Base-by-base conservation (phyloP, 1,140 invertebrate genomes). In the Zaprionus davidi region DNA sequence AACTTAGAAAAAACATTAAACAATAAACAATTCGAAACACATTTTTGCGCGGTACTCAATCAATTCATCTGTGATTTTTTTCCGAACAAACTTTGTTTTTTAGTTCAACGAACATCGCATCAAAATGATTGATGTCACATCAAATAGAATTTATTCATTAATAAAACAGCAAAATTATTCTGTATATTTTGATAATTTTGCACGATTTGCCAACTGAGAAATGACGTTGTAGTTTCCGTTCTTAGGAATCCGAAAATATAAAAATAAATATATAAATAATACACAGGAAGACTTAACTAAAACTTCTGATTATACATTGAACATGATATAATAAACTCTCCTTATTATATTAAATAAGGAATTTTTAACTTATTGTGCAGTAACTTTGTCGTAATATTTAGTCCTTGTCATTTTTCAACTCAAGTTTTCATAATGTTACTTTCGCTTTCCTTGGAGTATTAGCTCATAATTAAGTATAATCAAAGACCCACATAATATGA, bases 101-200 rank as follows among this genome's bases (percentile, higher is more conserved):
- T 15, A 38, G 15, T 53, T 31, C n/a, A 15, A 22, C 65, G 41
- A 51, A 56, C 17, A 57, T 58, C 31, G 26, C 53, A 59, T 38
- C 59, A 58, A 41, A 57, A 71, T 75, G 72, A 75, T 71, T 64
- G 67, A 71, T 75, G 72, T 75, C 72, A 70, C 55, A 26, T 57
- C 34, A 58, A 28, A 38, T 36, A 13, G n/a, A 56, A 57, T 60
- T 62, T 62, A 24, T 38, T 71, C 28, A 58, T 73, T 68, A 53
- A 68, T 68, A 26, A 68, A 36, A 38, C 41, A 17, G 24, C 12
- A 38, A 65, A n/a, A 26, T 64, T 26, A 56, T 65, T n/a, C 26
- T 20, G 2, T 15, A 20, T 13, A 11, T 60, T 53, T 56, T 7
- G 28, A 65, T 34, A 24, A 36, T 51, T 53, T 66, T 53, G 26